Base-by-base conservation (phyloP, 2,797 vertebrate species). In the Clangula hyemalis region DNA sequence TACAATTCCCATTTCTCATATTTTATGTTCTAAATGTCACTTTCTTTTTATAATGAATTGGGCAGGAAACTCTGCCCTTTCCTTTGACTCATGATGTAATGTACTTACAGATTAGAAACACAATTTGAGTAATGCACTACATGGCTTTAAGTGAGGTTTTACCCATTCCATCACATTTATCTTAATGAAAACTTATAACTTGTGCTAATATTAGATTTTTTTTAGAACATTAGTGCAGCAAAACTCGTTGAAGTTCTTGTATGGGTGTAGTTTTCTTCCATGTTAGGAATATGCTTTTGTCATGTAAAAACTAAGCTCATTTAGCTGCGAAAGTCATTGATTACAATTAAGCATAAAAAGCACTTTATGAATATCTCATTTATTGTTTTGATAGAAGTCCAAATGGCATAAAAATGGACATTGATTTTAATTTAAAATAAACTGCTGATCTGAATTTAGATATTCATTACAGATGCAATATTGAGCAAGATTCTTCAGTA, bases 21-120 rank as follows among this genome's bases (percentile, higher is more conserved):
- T 74, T 95, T 86, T 96, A 75, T 92, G 73, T 96, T 97, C 91
- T 97, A 97, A 98, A 98, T 97, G 96, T 97, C 96, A 97, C 96
- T 97, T 96, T 97, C 88, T 97, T 91, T 86, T 95, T 96, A 91
- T 96, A 97, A 97, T 96, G 95, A 96, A 97, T 95, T 86, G 78
- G 73, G 39, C 96, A 98, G 98, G 98, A 98, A 98, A 97, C 98
- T 97, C 98, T 96, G 90, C 98, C 98, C 97, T 98, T 98, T 98
- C 98, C 98, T 98, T 93, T 91, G 97, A 98, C 93, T 97, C 97
- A 98, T 97, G 97, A 97, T 95, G 95, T 96, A 98, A 97, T 96
- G 96, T 81, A 94, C 81, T 94, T 84, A 77, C 81, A 97, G 97
- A 98, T 97, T 96, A 97, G 95, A 96, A 96, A 93, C 86, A 93